Base-by-base conservation (phyloP, 2,888 invertebrate species). In the Drosophila pullipes region DNA sequence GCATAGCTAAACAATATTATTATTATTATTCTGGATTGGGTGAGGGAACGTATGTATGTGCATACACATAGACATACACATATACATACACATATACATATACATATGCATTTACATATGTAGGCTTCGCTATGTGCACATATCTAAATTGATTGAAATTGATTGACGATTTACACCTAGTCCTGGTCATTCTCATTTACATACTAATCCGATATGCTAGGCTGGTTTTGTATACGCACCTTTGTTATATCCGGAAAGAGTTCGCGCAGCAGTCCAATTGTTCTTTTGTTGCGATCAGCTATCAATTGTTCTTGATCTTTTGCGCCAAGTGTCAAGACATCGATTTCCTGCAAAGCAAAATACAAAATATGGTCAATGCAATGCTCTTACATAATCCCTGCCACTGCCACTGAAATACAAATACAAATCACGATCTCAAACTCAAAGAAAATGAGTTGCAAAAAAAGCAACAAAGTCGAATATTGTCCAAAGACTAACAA, bases 191-290 rank as follows among this genome's bases (percentile, higher is more conserved):
- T 35, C 28, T 16, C n/a, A 9, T 33, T n/a, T 57, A 37, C n/a
- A 57, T 52, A n/a, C 22, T 22, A 10, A 57, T 57, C 4, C 55
- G n/a, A 11, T 35, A 39, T 5, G 16, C 22, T 28, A 10, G 41
- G 16, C 18, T 18, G 2, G 25, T 11, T 22, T 22, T 10, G 11
- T 13, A 47, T 62, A 67, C 90, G 81, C 95, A 97, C 96, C 96
- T 96, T 95, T 77, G 96, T 96, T 84, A 96, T 94, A 67, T 95
- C 95, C 47, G 96, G 96, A 94, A 97, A 97, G 70, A 96, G 94
- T 91, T 96, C 95, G 69, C 96, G 94, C 82, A 96, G 94, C 90
- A 96, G 95, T 86, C 96, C 96, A 91, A 97, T 96, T 83, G 96
- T 97, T 91, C 96, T 94, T 94, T 96, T 97, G 94, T 96, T 96